phyloP scores from a whole-genome alignment of 2,113 vertebrate species.

The Muscicapa adusta region DNA sequence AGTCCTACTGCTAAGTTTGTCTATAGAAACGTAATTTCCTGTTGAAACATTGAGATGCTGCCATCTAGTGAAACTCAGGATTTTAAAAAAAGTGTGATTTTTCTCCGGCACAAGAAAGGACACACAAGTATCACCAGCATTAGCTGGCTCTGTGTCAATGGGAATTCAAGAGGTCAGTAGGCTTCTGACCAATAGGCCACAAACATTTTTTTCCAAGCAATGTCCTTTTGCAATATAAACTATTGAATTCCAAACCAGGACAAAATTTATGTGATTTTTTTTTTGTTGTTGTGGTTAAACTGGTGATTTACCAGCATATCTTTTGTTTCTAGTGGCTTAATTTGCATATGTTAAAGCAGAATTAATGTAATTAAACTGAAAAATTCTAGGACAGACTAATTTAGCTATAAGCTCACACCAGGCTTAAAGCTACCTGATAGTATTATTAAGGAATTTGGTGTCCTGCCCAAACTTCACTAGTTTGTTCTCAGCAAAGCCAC shows the following conservation, averaged over 20 bases:
- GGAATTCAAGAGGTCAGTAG: not conserved
- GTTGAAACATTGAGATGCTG: not conserved
- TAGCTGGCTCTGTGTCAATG: not conserved
- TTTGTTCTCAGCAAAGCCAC: not conserved
- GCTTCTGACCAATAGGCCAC: not conserved
- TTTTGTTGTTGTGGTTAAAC: not conserved
- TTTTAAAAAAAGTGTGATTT: not conserved
- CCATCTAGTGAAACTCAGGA: constrained; percentile 54
- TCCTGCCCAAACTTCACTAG: not conserved
- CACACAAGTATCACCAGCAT: not conserved
- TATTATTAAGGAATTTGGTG: not conserved
- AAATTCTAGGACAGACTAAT: not conserved
- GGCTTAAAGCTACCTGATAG: not conserved
- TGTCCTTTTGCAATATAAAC: not conserved
- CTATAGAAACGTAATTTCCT: rapidly evolving
- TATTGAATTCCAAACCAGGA: not conserved
- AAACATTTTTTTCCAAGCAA: not conserved
- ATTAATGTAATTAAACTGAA: not conserved
- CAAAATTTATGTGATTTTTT: not conserved
- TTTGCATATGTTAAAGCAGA: not conserved
- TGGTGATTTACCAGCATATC: not conserved
- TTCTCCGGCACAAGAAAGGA: not conserved
- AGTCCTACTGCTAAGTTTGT: not conserved
- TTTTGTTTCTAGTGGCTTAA: not conserved
- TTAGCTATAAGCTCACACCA: not conserved